Evolutionary conservation across 2,888 invertebrate species (phyloP).

Genomic region (Papilio gigon): DNA sequence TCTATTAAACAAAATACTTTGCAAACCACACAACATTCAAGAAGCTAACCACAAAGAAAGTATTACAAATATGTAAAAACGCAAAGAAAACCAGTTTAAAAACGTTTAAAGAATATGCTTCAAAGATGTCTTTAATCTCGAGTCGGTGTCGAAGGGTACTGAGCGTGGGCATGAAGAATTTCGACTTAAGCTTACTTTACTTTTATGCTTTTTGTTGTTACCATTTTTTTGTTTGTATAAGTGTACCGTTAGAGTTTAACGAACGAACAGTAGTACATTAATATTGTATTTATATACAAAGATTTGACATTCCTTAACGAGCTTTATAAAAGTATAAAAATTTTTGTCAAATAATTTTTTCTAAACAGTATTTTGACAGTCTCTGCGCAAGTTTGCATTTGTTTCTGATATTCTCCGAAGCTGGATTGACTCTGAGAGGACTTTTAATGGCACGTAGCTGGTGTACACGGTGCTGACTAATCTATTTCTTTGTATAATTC

Average conservation of each 20-base stretch:
- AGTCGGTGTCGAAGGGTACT: constrained; percentile 5
- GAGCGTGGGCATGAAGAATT: constrained; percentile 32
- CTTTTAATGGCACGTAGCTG: no score
- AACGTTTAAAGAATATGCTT: constrained; percentile 33
- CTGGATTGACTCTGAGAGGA: no score
- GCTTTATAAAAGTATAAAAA: neutral
- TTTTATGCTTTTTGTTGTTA: constrained; percentile 15
- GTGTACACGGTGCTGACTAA: no score
- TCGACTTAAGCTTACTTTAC: constrained; percentile 19
- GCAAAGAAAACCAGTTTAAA: constrained; percentile 29
- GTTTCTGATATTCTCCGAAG: no score
- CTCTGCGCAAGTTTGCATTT: no score
- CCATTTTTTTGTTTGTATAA: no score
- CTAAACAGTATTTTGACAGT: no score
- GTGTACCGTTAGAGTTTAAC: constrained; percentile 2
- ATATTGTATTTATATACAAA: neutral
- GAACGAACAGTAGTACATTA: neutral
- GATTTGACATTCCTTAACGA: neutral
- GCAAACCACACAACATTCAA: constrained; percentile 20
- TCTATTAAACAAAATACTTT: constrained; percentile 14
- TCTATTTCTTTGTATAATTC: no score
- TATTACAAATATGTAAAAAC: constrained; percentile 32
- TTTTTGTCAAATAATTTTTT: no score
- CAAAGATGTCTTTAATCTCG: constrained; percentile 16
- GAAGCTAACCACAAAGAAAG: constrained; percentile 34